A percentile compares a stretch with the other conserved stretches of the same genome.
phyloP scores from a whole-genome alignment of 2,888 invertebrate genomes.

The Drosophila cognata region DNA sequence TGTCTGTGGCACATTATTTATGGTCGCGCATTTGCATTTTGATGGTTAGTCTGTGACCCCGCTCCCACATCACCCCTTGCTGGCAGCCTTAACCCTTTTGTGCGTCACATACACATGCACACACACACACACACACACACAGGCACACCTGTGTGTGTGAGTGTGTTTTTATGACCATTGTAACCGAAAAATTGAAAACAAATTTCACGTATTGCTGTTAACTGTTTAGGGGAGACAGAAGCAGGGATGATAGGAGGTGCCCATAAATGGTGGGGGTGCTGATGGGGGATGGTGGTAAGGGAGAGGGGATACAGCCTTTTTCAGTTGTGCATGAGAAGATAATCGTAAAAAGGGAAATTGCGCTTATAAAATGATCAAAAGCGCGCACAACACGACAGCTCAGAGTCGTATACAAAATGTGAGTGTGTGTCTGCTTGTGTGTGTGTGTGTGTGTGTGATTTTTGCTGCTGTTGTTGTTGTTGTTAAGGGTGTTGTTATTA shows the following conservation, averaged over 20 bases:
- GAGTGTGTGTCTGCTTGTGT: not conserved
- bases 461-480: conserved; percentile 15
- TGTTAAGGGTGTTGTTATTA: conserved; percentile 21
- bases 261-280: not conserved
- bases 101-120: conserved; percentile 17
- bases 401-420: conserved; percentile 20
- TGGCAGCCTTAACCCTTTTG: conserved; percentile 53
- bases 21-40: conserved; percentile 81
- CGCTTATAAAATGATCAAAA: conserved; percentile 72
- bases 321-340: conserved; percentile 69
- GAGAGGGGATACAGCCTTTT: conserved; percentile 13
- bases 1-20: conserved; percentile 71
- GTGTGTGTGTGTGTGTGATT: not conserved
- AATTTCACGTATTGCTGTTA: conserved; percentile 72
- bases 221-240: conserved; percentile 26
- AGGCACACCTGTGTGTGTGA: conserved; percentile 38
- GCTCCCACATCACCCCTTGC: conserved; percentile 7
- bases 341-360: conserved; percentile 73
- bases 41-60: conserved; percentile 49
- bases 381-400: conserved; percentile 51
- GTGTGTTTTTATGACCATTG: conserved; percentile 71
- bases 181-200: conserved; percentile 76
- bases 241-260: conserved; percentile 2
- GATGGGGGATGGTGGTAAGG: not conserved
- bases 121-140: conserved; percentile 1